A percentile compares a stretch with the other conserved stretches of the same genome.
Conservation (phyloP, 2,113 vertebrate species). For the Bubalus kerabau region DNA sequence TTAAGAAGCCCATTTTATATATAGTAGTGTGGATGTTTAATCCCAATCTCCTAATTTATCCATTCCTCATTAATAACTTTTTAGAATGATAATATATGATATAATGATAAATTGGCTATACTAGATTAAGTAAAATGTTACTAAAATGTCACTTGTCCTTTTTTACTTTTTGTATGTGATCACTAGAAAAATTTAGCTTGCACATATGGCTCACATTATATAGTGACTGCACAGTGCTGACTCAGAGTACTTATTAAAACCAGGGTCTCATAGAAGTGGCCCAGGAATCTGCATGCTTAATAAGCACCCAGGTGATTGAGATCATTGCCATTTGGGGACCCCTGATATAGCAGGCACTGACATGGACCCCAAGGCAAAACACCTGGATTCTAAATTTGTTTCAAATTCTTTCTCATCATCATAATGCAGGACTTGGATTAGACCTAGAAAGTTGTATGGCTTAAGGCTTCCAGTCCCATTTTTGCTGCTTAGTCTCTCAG, state of each 20-base stretch:
- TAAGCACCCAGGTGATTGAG: background rate
- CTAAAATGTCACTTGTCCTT: background rate
- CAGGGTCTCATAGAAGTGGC: background rate
- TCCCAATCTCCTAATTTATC: background rate
- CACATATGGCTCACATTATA: background rate
- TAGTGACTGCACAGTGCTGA: background rate
- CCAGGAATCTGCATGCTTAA: background rate
- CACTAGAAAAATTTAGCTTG: background rate
- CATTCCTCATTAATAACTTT: background rate
- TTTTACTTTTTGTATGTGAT: background rate
- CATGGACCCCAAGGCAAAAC: background rate
- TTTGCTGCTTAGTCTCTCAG: background rate
- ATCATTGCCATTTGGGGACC: background rate
- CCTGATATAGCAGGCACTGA: no score
- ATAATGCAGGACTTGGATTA: background rate
- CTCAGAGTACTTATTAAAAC: background rate
- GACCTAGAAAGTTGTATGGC: background rate
- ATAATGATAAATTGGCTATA: background rate
- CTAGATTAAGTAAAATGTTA: background rate
- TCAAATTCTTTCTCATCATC: background rate
- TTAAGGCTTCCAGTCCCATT: background rate
- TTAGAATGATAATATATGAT: background rate
- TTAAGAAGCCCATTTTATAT: background rate
- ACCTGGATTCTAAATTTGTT: background rate
- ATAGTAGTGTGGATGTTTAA: background rate